These are phyloP conservation scores for Embidobia sp. DNA, from an alignment of 2,888 invertebrate genomes.

Conservation along the genomic window DNA sequence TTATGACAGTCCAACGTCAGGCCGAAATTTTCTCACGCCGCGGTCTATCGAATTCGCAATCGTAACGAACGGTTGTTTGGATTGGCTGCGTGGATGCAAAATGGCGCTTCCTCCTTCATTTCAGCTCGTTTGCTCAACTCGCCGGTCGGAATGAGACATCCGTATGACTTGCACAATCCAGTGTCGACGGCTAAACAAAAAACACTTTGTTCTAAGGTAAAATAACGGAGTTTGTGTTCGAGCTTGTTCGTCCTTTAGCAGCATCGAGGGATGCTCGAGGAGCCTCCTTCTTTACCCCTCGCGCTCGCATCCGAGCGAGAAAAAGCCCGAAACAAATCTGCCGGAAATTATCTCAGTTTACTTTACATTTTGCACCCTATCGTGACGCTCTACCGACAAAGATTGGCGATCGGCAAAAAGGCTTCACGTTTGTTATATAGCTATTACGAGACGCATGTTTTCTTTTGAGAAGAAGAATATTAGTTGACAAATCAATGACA, in stretches of 20 bases:
- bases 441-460: constrained; percentile 35
- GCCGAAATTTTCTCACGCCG: constrained; percentile 36
- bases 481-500: constrained; percentile 17
- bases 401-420: constrained; percentile 48
- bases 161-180: constrained; percentile 71
- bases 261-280: no score
- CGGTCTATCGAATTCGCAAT: constrained; percentile 33
- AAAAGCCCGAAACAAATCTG: constrained; percentile 77
- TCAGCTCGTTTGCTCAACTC: constrained; percentile 26
- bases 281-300: no score
- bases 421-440: constrained; percentile 46
- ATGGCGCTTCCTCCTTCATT: no score
- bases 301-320: constrained; percentile 65
- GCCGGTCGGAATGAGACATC: constrained; percentile 67
- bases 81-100: neutral
- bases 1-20: constrained; percentile 39
- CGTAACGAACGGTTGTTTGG: constrained; percentile 14
- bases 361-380: constrained; percentile 63
- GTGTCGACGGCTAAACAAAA: constrained; percentile 68
- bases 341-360: constrained; percentile 78
- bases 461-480: constrained; percentile 43
- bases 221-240: constrained; percentile 64
- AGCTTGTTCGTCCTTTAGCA: constrained; percentile 22
- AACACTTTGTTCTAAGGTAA: constrained; percentile 76
- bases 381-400: constrained; percentile 47